Percentiles rank a stretch among this genome's conserved stretches.
phyloP scores from a whole-genome alignment of 2,797 vertebrate species.

The Ateles fusciceps region DNA sequence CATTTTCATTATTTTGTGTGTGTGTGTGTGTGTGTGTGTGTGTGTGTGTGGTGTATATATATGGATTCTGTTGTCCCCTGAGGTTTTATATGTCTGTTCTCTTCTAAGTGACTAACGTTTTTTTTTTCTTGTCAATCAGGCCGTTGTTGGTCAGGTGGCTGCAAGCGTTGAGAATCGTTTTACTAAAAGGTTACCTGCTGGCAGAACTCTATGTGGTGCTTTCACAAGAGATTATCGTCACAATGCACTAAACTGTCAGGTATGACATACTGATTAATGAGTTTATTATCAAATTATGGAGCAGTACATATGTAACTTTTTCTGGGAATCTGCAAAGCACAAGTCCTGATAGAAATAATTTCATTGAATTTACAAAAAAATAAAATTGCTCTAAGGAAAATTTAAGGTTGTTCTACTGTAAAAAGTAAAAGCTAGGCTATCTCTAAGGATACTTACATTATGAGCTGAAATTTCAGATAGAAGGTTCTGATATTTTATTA shows the following conservation, averaged over 20 bases:
- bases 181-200: conserved; percentile 74
- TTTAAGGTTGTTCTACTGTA: not conserved
- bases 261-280: conserved; percentile 11
- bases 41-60: not conserved
- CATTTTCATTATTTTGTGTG: not conserved
- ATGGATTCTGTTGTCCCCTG: not conserved
- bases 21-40: too few species aligned
- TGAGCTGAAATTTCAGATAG: not conserved
- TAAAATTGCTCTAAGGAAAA: not conserved
- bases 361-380: not conserved
- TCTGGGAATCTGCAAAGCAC: not conserved
- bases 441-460: not conserved
- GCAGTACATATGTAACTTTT: not conserved
- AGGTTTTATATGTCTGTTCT: not conserved
- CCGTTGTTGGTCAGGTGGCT: conserved; percentile 80
- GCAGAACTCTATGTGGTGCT: conserved; percentile 73
- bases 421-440: not conserved
- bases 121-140: conserved; percentile 63
- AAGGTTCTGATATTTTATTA: not conserved
- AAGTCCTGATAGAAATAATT: not conserved
- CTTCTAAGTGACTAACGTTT: not conserved
- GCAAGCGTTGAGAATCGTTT: conserved; percentile 76
- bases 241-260: conserved; percentile 78
- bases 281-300: not conserved
- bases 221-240: conserved; percentile 77